Evolutionary conservation across 2,113 vertebrate species (phyloP), one percentile per base, ranked within the genome.

Genomic region (Centropus bengalensis): DNA sequence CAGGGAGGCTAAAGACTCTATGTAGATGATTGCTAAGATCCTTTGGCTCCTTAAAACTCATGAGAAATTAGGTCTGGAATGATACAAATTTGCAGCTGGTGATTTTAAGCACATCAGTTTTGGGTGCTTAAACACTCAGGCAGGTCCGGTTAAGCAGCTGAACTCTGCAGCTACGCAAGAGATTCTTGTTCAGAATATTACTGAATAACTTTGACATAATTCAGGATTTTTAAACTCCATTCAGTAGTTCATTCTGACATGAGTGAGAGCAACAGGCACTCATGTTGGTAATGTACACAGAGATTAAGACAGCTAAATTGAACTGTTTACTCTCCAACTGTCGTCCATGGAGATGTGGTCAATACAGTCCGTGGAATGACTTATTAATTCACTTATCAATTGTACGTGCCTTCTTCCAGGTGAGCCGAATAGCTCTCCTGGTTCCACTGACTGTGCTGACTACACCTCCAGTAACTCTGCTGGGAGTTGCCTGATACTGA

Each of bases 271-370:
- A 77, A 38, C 49, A 58, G 82, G 24, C 62, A 69, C 36, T 69
- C 71, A 73, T 4, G 5, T 51, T 2, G 8, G 51, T 62, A 89
- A 17, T 38, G 75, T 45, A 71, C 62, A 75, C 70, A 77, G 63
- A 52, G 54, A 60, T 91, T 82, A 89, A 80, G 58, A 54, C n/a
- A 82, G 78, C n/a, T 63, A 88, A 85, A 94, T 28, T 45, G 85
- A 96, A 58, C 45, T 54, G 70, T 93, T 94, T 96, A 80, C 49
- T 62, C 45, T 85, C 70, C 56, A 75, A 0, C 33, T 68, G 18
- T 28, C 78, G 73, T 56, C 38, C 42, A 16, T 16, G 30, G 66
- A 85, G 78, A 82, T 49, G 44, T 56, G 79, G 49, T 87, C 85
- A 82, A 89, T 89, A 82, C 30, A 64, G 45, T 6, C 63, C 69